phyloP scores from a whole-genome alignment of 2,888 invertebrate genomes.

The Amphipyra berbera region DNA sequence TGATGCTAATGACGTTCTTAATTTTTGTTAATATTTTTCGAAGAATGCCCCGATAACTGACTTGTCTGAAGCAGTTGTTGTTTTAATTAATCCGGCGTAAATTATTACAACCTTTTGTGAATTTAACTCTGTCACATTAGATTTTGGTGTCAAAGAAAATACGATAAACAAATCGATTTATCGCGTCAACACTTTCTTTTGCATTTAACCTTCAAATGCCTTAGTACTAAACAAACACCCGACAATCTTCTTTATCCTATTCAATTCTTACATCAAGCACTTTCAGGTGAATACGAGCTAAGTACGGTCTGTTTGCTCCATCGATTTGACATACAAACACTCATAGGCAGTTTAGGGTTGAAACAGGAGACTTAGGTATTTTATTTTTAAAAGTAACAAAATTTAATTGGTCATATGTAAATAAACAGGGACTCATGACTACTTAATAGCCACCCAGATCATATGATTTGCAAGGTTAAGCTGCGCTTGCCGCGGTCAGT shows the following conservation, averaged over 20 bases:
- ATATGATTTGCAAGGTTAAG: too few species aligned
- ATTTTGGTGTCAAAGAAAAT: neutral
- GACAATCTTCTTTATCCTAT: slow-evolving; percentile 2
- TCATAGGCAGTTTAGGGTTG: slow-evolving; percentile 76
- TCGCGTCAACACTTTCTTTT: neutral
- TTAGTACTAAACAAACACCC: neutral
- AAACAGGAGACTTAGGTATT: slow-evolving; percentile 67
- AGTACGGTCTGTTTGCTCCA: slow-evolving; percentile 15
- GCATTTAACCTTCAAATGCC: slow-evolving; percentile 1
- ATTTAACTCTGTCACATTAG: too few species aligned
- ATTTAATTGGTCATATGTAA: too few species aligned
- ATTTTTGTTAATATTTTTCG: too few species aligned
- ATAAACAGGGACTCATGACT: too few species aligned
- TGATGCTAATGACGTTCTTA: too few species aligned
- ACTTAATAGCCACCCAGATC: too few species aligned
- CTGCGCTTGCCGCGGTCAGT: too few species aligned
- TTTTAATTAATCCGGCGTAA: too few species aligned
- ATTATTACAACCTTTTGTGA: too few species aligned
- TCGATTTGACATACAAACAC: slow-evolving; percentile 44
- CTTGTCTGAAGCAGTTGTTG: too few species aligned
- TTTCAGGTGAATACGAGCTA: slow-evolving; percentile 7
- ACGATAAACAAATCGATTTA: neutral
- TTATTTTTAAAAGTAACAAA: neutral
- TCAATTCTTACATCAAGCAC: neutral
- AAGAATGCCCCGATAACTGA: too few species aligned